Percentiles rank a stretch among this genome's conserved stretches.
These are phyloP conservation scores for Drosophila tristis DNA, from an alignment of 1,140 invertebrate species.

Conservation along the genomic window DNA sequence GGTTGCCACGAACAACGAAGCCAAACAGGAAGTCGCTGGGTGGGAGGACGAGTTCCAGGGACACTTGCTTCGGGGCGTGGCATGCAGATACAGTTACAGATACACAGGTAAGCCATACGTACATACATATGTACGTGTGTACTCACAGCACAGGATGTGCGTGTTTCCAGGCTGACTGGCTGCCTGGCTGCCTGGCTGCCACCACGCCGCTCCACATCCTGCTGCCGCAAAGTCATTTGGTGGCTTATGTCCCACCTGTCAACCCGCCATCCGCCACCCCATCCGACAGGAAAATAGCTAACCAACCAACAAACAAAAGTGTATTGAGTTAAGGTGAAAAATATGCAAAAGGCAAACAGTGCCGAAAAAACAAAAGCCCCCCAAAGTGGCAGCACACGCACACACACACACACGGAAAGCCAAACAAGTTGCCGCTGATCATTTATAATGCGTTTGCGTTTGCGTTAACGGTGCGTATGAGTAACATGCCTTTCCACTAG, in stretches of 20 bases:
- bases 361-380: conserved; percentile 39
- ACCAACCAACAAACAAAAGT: conserved; percentile 26
- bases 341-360: conserved; percentile 58
- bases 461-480: conserved; percentile 64
- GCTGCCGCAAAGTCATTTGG: conserved; percentile 78
- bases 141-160: conserved; percentile 59
- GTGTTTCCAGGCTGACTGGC: conserved; percentile 52
- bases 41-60: not conserved
- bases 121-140: conserved; percentile 29
- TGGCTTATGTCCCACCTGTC: conserved; percentile 61
- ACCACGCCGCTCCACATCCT: conserved; percentile 32
- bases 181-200: conserved; percentile 25
- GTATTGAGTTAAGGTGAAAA: conserved; percentile 61
- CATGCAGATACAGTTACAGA: not conserved
- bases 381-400: conserved; percentile 12
- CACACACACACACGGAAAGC: conserved; percentile 3
- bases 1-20: conserved; percentile 47
- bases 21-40: conserved; percentile 8
- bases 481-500: conserved; percentile 65
- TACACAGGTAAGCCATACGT: not conserved
- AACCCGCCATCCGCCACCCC: no score
- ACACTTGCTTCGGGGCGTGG: conserved; percentile 1
- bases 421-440: conserved; percentile 44
- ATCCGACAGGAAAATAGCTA: conserved; percentile 18
- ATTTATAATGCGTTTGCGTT: conserved; percentile 67